phyloP scores from a whole-genome alignment of 2,113 vertebrate genomes.

The Polyodon spathula region DNA sequence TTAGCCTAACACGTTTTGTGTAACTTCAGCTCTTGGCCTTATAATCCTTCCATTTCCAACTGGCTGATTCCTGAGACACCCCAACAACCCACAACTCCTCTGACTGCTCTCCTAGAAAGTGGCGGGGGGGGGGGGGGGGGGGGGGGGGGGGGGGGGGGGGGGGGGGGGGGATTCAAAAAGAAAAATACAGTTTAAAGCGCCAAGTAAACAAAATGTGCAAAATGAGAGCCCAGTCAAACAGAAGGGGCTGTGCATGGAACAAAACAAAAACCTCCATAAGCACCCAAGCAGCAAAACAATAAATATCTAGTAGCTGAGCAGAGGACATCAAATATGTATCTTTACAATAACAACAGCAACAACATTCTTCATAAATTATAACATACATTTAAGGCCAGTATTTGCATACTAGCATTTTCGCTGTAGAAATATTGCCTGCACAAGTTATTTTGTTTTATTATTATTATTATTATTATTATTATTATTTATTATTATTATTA shows the following conservation, averaged over 20 bases:
- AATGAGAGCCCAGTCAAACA: slow-evolving; percentile 45
- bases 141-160: slow-evolving; percentile 6
- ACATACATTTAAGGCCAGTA: no score
- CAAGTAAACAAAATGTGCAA: slow-evolving; percentile 69
- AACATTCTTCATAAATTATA: slow-evolving; percentile 50
- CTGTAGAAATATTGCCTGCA: no score
- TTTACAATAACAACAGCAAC: slow-evolving; percentile 48
- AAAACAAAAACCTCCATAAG: slow-evolving; percentile 31
- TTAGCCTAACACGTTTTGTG: slow-evolving; percentile 22
- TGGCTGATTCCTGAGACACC: slow-evolving; percentile 24
- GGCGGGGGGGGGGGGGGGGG: slow-evolving; percentile 13
- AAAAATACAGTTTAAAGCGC: slow-evolving; percentile 32
- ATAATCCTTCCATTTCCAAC: slow-evolving; percentile 43
- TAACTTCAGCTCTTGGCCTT: slow-evolving; percentile 37
- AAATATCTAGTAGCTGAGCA: slow-evolving; percentile 64
- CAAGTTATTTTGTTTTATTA: no score
- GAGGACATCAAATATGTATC: slow-evolving; percentile 67
- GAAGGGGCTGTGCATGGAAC: slow-evolving; percentile 47
- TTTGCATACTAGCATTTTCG: no score
- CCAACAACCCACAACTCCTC: slow-evolving; percentile 22
- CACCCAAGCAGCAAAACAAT: slow-evolving; percentile 79
- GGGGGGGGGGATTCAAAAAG: slow-evolving; percentile 16
- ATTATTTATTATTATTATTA: no score
- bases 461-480: no score
- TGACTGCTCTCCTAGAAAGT: slow-evolving; percentile 39